Percentiles rank a stretch among this genome's conserved stretches.
These are phyloP conservation scores for Antennarius maculatus DNA, from an alignment of 2,797 vertebrate genomes.

Conservation along the genomic window DNA sequence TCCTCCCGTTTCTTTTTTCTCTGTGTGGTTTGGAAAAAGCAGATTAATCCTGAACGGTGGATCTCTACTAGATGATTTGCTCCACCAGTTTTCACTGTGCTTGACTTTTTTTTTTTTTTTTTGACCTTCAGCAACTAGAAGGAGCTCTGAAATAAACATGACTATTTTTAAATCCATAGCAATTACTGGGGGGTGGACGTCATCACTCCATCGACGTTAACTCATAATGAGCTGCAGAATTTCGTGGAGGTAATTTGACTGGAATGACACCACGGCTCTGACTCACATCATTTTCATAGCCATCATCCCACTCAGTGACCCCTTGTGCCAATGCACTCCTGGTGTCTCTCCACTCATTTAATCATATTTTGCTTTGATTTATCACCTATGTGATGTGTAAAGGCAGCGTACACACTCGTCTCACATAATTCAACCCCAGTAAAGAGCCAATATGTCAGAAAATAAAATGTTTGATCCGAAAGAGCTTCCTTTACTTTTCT, in stretches of 20 bases:
- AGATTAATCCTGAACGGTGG: neutral
- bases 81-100: too few relatives aligned
- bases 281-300: neutral
- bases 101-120: too few relatives aligned
- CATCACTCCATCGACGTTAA: neutral
- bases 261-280: neutral
- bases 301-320: slow-evolving; percentile 3
- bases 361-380: neutral
- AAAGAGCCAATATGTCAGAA: too few relatives aligned
- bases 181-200: neutral
- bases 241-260: neutral
- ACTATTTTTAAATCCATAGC: too few relatives aligned
- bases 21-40: neutral
- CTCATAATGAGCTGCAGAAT: neutral
- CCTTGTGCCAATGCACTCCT: neutral
- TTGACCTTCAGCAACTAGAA: too few relatives aligned
- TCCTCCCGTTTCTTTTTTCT: neutral
- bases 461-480: too few relatives aligned
- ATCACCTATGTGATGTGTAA: neutral
- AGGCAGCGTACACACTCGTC: neutral
- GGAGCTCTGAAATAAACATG: too few relatives aligned
- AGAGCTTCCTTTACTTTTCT: too few relatives aligned
- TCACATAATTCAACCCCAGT: neutral
- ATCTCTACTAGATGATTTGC: too few relatives aligned
- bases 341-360: neutral